Conservation (phyloP, 2,113 vertebrate species). For the Bothrops jararaca region DNA sequence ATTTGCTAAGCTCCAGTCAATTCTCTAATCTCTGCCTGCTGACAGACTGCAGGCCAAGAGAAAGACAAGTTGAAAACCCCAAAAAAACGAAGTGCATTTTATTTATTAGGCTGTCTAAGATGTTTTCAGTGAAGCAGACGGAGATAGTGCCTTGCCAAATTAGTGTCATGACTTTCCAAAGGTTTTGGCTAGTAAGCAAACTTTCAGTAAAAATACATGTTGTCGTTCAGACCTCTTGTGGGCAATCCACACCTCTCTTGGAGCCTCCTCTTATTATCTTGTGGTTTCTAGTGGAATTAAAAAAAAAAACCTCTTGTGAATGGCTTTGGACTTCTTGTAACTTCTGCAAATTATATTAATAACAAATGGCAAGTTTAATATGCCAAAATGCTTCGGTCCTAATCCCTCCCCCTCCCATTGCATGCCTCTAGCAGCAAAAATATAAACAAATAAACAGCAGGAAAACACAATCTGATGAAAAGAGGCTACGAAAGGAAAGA, state of each 20-base stretch:
- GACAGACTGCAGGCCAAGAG: constrained; percentile 53
- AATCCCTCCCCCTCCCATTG: neutral
- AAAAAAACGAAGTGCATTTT: constrained; percentile 59
- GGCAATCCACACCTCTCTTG: constrained; percentile 66
- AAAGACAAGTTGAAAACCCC: constrained; percentile 56
- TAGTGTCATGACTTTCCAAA: constrained; percentile 68
- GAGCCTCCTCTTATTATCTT: constrained; percentile 66
- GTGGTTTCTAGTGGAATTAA: constrained; percentile 64
- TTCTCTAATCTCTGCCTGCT: constrained; percentile 53
- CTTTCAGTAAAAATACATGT: constrained; percentile 72
- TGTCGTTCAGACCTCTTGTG: constrained; percentile 69
- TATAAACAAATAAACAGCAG: neutral
- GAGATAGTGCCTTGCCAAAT: constrained; percentile 64
- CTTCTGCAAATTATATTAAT: constrained; percentile 52
- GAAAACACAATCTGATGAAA: constrained; percentile 17
- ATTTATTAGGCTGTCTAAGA: constrained; percentile 65
- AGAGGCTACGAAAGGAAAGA: neutral
- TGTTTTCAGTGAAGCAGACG: constrained; percentile 72
- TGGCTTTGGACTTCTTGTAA: constrained; percentile 51
- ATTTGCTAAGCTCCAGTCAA: constrained; percentile 28
- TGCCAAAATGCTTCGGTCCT: constrained; percentile 9
- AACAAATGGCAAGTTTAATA: constrained; percentile 26
- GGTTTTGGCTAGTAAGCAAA: constrained; percentile 64
- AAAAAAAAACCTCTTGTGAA: constrained; percentile 35
- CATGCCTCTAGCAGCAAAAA: constrained; percentile 18